phyloP scores from a whole-genome alignment of 2,888 invertebrate genomes.

The Cerastis leucographa region DNA sequence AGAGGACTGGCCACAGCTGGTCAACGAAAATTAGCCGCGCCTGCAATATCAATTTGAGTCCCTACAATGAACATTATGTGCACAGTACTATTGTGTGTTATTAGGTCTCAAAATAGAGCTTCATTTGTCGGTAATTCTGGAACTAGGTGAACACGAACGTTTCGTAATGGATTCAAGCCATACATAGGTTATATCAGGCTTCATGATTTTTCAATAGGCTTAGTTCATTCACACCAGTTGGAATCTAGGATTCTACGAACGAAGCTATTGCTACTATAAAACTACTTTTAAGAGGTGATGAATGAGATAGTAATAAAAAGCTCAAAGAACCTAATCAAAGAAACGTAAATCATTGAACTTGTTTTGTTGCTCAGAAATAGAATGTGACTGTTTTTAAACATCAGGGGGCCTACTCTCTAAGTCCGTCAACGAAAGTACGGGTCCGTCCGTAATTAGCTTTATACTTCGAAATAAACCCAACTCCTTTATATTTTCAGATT shows the following conservation, averaged over 20 bases:
- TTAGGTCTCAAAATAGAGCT: slow-evolving; percentile 55
- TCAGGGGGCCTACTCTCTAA: too few species aligned
- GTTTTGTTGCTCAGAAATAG: not conserved
- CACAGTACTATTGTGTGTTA: slow-evolving; percentile 39
- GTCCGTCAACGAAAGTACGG: too few species aligned
- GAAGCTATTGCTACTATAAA: not conserved
- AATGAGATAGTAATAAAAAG: not conserved
- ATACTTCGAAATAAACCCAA: too few species aligned
- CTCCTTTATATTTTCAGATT: too few species aligned
- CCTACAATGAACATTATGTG: slow-evolving; percentile 50
- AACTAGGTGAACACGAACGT: slow-evolving; percentile 21
- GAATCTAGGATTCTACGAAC: not conserved
- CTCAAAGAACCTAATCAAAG: not conserved
- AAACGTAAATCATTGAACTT: not conserved
- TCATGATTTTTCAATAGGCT: slow-evolving; percentile 15
- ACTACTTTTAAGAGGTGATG: not conserved
- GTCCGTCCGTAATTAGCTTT: too few species aligned
- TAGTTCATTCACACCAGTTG: slow-evolving; percentile 6
- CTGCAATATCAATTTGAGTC: slow-evolving; percentile 62
- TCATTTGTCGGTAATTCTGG: slow-evolving; percentile 34
- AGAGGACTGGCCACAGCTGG: slow-evolving; percentile 63
- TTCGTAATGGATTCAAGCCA: slow-evolving; percentile 16
- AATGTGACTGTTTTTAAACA: not conserved
- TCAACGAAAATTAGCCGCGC: slow-evolving; percentile 63
- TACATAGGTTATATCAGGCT: not conserved